These are phyloP conservation scores for Illadopsis cleaveri DNA, from an alignment of 2,113 vertebrate species.

Conservation along the genomic window DNA sequence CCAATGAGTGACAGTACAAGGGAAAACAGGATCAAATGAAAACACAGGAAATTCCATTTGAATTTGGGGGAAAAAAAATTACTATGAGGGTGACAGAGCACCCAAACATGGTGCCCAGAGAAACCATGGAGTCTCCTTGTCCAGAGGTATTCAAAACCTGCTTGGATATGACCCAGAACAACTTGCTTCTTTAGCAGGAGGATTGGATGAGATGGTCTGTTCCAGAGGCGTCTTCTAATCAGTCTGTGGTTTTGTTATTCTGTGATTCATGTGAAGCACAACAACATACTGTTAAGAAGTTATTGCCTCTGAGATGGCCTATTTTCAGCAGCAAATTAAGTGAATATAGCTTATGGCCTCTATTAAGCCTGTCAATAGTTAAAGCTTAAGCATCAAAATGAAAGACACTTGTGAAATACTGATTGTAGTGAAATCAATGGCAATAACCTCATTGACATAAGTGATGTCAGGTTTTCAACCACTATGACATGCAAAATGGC, in stretches of 20 bases:
- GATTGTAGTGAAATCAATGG: slow-evolving; percentile 3
- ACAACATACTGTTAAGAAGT: not conserved
- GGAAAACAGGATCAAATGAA: not conserved
- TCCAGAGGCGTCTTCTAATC: not conserved
- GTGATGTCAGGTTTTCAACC: not conserved
- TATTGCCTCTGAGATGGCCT: not conserved
- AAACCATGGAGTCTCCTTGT: not conserved
- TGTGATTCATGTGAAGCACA: not conserved
- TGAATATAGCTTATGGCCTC: not conserved
- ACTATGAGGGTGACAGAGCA: not conserved
- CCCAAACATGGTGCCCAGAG: not conserved
- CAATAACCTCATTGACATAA: not conserved
- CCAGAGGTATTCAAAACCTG: not conserved
- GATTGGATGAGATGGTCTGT: not conserved
- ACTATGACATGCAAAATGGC: not conserved
- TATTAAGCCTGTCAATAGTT: not conserved
- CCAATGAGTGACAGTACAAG: not conserved
- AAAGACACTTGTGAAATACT: not conserved
- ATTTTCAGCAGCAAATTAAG: not conserved
- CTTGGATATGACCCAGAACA: not conserved
- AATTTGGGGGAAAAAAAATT: accelerated
- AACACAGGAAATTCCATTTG: not conserved
- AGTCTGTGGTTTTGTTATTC: not conserved
- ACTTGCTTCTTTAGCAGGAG: not conserved
- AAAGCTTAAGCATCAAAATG: not conserved